Percentiles rank a stretch among this genome's conserved stretches.
Conservation (phyloP, 2,113 vertebrate species). For the Cheirogaleus medius region DNA sequence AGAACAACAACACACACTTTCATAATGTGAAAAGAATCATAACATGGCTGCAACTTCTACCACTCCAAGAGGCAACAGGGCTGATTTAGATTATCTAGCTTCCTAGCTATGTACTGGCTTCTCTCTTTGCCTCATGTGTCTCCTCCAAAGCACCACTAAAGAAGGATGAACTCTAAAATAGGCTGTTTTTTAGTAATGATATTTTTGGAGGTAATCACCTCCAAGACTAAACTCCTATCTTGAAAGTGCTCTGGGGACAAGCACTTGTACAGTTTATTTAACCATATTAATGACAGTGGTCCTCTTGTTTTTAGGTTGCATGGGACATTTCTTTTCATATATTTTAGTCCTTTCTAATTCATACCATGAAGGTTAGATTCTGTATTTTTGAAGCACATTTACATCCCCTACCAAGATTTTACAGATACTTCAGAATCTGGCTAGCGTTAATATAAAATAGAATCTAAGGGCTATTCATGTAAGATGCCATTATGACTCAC, state of each 20-base stretch:
- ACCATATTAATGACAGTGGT: background rate
- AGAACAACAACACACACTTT: background rate
- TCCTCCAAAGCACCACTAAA: background rate
- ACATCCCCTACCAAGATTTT: background rate
- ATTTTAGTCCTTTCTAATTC: background rate
- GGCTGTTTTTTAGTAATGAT: background rate
- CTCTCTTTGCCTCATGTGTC: background rate
- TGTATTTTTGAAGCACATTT: background rate
- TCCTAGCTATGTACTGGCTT: rapidly evolving
- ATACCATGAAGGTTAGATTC: background rate
- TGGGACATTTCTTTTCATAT: background rate
- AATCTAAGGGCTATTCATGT: background rate
- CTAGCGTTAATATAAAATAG: background rate
- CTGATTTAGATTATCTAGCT: background rate
- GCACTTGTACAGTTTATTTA: background rate
- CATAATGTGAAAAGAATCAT: background rate
- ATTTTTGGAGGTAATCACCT: background rate
- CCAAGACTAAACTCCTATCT: background rate
- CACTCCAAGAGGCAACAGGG: too few species aligned
- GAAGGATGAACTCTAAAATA: rapidly evolving
- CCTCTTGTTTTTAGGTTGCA: background rate
- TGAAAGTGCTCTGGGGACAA: background rate
- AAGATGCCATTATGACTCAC: background rate
- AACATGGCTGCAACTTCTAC: background rate
- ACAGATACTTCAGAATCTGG: background rate